These are phyloP conservation scores for Rhyacophila evoluta DNA, from an alignment of 2,888 invertebrate genomes.

Conservation along the genomic window DNA sequence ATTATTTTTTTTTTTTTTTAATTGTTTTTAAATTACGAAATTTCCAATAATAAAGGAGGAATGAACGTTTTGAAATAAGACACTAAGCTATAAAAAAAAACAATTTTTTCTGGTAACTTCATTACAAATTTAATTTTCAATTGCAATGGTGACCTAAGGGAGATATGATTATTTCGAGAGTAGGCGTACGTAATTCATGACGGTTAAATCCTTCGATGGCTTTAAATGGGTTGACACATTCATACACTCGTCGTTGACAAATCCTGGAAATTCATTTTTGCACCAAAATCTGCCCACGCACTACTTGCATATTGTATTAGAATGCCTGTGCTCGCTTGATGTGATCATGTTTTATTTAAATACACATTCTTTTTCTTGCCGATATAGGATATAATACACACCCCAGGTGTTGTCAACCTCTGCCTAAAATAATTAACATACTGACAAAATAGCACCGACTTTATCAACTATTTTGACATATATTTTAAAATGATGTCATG, in stretches of 20 bases:
- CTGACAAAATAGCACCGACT: too few species aligned
- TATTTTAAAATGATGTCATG: too few species aligned
- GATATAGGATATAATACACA: too few species aligned
- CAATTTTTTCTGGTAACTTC: background rate
- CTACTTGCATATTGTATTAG: background rate
- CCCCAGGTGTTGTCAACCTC: too few species aligned
- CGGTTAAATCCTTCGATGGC: slow-evolving; percentile 11
- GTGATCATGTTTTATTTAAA: background rate
- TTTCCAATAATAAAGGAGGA: too few species aligned
- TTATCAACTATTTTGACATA: too few species aligned
- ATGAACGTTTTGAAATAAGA: too few species aligned
- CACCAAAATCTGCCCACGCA: background rate
- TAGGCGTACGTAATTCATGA: slow-evolving; percentile 6
- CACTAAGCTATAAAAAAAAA: too few species aligned
- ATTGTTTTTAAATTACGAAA: too few species aligned
- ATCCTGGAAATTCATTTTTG: slow-evolving; percentile 13
- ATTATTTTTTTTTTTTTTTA: too few species aligned
- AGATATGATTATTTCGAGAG: background rate
- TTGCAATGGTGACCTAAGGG: slow-evolving; percentile 18
- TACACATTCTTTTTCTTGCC: background rate
- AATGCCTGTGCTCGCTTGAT: background rate
- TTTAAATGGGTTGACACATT: slow-evolving; percentile 20
- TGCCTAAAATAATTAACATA: too few species aligned
- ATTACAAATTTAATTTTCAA: background rate
- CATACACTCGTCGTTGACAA: slow-evolving; percentile 9